Base-by-base conservation (phyloP, 2,888 invertebrate species). In the Rhodophaea formosa region DNA sequence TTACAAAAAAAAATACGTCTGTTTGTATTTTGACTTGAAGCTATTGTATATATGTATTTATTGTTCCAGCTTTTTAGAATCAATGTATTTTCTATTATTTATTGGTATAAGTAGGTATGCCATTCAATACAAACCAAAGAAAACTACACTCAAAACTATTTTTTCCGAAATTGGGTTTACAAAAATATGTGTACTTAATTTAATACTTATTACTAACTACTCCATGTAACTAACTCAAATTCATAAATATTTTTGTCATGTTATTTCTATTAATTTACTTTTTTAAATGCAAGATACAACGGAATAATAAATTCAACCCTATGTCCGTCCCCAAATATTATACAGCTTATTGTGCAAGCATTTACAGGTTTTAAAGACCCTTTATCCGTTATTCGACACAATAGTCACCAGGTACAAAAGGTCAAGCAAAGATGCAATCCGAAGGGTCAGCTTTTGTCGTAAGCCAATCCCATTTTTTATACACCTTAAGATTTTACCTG, bases 391-490 rank as follows among this genome's bases (percentile, higher is more conserved):
- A 86, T 82, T 84, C 72, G 71, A 77, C 71, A 77, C 69, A 75
- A 77, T 72, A 63, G 62, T 66, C 60, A 67, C 70, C 74, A 72
- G 63, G 60, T 64, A 69, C 68, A 70, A 77, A 75, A 80, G 86
- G 84, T 84, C 84, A 81, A 73, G 69, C 68, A 61, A 71, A 65
- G 58, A 68, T 67, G 66, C 63, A 77, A 80, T 84, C 82, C 68
- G 60, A 75, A 74, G 84, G 88, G 88, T 84, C 81, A 84, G 58
- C 72, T 72, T 79, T 87, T 86, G 78, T 80, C 35, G 56, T 61
- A 69, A 69, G 71, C 88, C 89, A 88, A 88, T 88, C 76, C 74
- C 69, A 71, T 67, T 80, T 85, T 84, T 85, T 87, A 23, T 23
- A 23, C 23, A 23, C 23, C 5, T 23, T 23, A 23, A 23, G 23